phyloP scores from a whole-genome alignment of 2,797 vertebrate genomes.

The Epinephelus coioides region DNA sequence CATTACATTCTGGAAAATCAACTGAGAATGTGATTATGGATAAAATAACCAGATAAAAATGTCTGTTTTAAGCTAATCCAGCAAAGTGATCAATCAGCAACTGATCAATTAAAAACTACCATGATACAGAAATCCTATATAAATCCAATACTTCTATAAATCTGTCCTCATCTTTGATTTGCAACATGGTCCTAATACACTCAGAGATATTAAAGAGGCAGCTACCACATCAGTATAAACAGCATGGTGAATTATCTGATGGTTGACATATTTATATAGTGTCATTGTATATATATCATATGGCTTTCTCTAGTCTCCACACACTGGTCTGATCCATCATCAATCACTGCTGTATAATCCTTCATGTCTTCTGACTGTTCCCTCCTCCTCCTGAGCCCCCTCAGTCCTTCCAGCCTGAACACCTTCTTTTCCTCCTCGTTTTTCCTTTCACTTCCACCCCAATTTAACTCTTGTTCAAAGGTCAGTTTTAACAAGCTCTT shows the following conservation, averaged over 20 bases:
- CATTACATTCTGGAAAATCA: background rate
- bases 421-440: slow-evolving; percentile 2
- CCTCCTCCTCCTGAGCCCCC: background rate
- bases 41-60: background rate
- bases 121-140: background rate
- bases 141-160: background rate
- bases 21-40: background rate
- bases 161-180: background rate
- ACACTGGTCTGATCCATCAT: background rate
- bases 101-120: background rate
- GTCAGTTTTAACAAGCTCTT: slow-evolving; percentile 79
- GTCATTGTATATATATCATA: background rate
- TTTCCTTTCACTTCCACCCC: slow-evolving; percentile 6
- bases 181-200: background rate
- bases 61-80: background rate
- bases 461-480: slow-evolving; percentile 59
- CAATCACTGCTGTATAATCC: background rate
- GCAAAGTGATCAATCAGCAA: no score
- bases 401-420: background rate
- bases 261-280: background rate
- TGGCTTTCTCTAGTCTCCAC: background rate
- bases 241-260: no score
- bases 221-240: background rate
- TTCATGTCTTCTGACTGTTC: background rate
- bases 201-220: background rate